phyloP scores from a whole-genome alignment of 1,140 invertebrate species.

The Trichonephila clavipes region DNA sequence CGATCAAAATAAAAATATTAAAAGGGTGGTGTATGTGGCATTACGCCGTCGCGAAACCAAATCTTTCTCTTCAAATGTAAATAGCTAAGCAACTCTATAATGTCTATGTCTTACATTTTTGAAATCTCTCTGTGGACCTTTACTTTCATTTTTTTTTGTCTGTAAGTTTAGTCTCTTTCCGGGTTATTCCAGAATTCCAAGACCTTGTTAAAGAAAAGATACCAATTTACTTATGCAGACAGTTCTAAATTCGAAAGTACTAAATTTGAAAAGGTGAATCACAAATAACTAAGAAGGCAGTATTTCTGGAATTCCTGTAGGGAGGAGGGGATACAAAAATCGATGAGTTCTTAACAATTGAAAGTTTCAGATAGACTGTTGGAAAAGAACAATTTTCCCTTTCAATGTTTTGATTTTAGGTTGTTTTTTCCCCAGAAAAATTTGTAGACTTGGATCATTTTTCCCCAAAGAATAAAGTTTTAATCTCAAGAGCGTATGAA shows the following conservation, averaged over 20 bases:
- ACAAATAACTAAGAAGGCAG: not conserved
- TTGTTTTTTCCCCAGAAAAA: too few relatives aligned
- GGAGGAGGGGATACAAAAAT: not conserved
- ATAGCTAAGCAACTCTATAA: not conserved
- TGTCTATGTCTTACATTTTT: not conserved
- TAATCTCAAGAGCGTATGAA: too few relatives aligned
- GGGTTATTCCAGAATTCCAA: not conserved
- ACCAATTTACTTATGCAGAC: not conserved
- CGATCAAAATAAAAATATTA: not conserved
- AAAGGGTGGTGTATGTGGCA: not conserved
- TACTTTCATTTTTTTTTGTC: not conserved
- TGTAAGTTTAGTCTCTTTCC: not conserved
- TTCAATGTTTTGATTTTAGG: too few relatives aligned
- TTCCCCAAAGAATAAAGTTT: too few relatives aligned
- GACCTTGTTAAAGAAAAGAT: slow-evolving; percentile 27
- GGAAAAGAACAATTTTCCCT: not conserved
- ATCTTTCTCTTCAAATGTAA: not conserved
- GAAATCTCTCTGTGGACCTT: not conserved
- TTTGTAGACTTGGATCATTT: too few relatives aligned
- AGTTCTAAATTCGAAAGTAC: not conserved
- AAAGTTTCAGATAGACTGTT: not conserved
- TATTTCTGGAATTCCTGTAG: not conserved
- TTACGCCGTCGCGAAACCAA: not conserved
- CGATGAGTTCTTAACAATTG: slow-evolving; percentile 31
- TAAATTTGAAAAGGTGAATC: slow-evolving; percentile 1